These are phyloP conservation scores for Drosophila rellima DNA, from an alignment of 2,888 invertebrate genomes.

Conservation along the genomic window DNA sequence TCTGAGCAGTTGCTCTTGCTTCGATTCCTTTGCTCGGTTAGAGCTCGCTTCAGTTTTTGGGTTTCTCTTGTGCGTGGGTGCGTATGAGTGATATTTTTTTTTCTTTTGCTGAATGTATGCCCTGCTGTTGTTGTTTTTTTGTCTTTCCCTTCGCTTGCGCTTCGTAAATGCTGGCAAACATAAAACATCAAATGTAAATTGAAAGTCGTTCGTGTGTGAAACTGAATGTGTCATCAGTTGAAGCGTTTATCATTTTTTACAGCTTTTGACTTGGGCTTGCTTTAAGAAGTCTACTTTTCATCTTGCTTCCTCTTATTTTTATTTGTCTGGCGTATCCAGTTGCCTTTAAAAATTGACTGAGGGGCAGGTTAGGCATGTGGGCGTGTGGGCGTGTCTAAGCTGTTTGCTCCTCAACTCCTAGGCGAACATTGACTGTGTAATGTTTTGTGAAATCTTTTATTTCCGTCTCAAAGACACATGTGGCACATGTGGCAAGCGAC, in stretches of 20 bases:
- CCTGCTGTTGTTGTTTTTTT: conserved; percentile 10
- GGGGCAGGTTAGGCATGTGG: neutral
- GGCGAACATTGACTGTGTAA: conserved; percentile 65
- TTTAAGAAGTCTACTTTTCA: conserved; percentile 66
- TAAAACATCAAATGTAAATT: conserved; percentile 82
- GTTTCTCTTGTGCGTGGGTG: conserved; percentile 71
- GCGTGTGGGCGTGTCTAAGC: conserved; percentile 48
- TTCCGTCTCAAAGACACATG: conserved; percentile 51
- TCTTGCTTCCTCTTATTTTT: conserved; percentile 18
- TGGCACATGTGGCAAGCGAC: conserved; percentile 32
- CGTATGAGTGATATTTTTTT: conserved; percentile 80
- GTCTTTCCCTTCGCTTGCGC: conserved; percentile 43
- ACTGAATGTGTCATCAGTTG: conserved; percentile 82
- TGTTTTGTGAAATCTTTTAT: conserved; percentile 78
- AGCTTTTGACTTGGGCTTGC: conserved; percentile 59
- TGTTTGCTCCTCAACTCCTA: conserved; percentile 61
- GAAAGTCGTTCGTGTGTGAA: conserved; percentile 84
- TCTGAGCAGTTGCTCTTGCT: conserved; percentile 21
- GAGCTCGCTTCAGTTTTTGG: conserved; percentile 43
- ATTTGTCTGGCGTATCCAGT: conserved; percentile 71
- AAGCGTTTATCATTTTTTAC: conserved; percentile 82
- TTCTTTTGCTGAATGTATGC: conserved; percentile 16
- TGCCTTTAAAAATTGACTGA: conserved; percentile 65
- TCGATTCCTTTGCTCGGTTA: conserved; percentile 39
- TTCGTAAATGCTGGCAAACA: conserved; percentile 78